Percentiles rank a stretch among this genome's conserved stretches.
These are phyloP conservation scores for Alexandromys fortis DNA, from an alignment of 2,113 vertebrate species.

Conservation along the genomic window DNA sequence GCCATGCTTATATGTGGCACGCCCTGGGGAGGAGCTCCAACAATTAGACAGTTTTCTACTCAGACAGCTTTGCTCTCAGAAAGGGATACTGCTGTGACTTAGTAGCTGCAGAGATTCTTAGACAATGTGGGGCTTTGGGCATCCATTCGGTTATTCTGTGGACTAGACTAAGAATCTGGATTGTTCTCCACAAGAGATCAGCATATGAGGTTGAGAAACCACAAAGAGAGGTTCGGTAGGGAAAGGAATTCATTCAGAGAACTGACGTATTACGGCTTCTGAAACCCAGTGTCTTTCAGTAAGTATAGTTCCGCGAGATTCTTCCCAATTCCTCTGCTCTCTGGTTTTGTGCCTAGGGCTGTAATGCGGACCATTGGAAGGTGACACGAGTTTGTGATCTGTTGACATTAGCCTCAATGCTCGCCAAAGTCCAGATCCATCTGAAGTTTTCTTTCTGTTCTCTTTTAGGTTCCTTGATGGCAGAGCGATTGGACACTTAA, in stretches of 20 bases:
- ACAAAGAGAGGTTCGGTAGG: neutral
- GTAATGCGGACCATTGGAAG: neutral
- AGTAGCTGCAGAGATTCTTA: neutral
- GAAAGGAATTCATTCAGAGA: neutral
- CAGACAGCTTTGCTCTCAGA: neutral
- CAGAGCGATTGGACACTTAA: too few relatives aligned
- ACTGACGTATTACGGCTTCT: neutral
- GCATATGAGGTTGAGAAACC: neutral
- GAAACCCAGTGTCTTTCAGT: neutral
- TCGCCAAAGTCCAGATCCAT: neutral
- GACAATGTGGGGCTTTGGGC: neutral
- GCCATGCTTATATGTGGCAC: neutral
- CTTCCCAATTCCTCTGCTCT: neutral
- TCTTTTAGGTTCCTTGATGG: neutral
- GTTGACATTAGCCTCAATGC: neutral
- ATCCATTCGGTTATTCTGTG: neutral
- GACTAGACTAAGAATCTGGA: neutral
- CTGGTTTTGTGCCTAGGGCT: neutral
- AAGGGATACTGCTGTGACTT: neutral
- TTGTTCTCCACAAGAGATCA: neutral
- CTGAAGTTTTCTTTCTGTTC: neutral
- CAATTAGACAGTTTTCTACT: neutral
- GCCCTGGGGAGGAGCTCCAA: neutral
- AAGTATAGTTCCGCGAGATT: neutral
- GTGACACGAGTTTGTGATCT: neutral